Evolutionary conservation across 2,797 vertebrate species (phyloP).

Genomic region (Tadarida brasiliensis): DNA sequence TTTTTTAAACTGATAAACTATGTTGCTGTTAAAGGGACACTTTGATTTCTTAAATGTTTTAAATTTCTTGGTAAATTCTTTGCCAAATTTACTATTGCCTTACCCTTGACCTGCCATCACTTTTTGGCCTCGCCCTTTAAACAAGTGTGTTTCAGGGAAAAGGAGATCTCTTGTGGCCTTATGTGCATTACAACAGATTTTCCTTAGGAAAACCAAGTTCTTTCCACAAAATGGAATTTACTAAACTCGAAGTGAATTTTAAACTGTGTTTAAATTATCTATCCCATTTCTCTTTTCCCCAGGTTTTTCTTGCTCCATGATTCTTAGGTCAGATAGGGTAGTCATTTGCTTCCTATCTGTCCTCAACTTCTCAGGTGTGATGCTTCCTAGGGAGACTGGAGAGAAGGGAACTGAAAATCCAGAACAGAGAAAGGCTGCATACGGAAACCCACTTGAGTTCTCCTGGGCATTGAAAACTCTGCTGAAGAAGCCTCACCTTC

Average conservation of each 20-base stretch:
- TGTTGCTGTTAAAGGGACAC: background rate
- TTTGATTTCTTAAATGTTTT: background rate
- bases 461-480: background rate
- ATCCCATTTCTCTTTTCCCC: background rate
- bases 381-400: background rate
- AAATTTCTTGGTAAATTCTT: background rate
- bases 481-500: background rate
- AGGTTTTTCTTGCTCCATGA: background rate
- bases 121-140: background rate
- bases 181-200: background rate
- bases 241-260: constrained; percentile 6
- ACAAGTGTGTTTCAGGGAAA: background rate
- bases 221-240: background rate
- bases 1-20: background rate
- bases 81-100: background rate
- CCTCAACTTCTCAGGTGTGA: background rate
- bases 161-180: constrained; percentile 68
- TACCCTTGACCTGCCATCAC: background rate
- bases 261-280: background rate
- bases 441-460: background rate
- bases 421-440: background rate
- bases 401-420: background rate
- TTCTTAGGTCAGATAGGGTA: background rate
- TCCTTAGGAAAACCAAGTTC: background rate
- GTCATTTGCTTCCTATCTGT: background rate